Evolutionary conservation across 2,888 invertebrate species (phyloP).

Genomic region (Unio pictorum): DNA sequence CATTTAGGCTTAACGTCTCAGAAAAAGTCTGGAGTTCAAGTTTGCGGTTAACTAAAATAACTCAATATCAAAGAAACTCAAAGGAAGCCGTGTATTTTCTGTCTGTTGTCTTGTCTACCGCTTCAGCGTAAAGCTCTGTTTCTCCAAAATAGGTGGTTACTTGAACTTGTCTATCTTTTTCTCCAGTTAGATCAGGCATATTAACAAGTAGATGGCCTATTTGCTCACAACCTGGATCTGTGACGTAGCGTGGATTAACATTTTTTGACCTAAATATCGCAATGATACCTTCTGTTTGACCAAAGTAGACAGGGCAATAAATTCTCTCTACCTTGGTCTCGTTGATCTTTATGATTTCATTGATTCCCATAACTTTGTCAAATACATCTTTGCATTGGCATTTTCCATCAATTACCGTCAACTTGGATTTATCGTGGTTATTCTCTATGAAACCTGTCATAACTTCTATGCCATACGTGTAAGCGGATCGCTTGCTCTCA

Average conservation of each 20-base stretch:
- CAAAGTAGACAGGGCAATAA: background rate
- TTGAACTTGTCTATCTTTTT: background rate
- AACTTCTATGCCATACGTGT: background rate
- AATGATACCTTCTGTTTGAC: background rate
- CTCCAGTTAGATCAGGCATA: slow-evolving; percentile 1
- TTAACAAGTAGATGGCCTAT: background rate
- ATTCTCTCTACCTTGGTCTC: background rate
- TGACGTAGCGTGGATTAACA: background rate
- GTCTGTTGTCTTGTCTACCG: slow-evolving; percentile 2
- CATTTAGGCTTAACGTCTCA: too few relatives aligned
- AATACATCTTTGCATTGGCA: background rate
- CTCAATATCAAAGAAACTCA: background rate
- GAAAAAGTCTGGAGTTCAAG: too few relatives aligned
- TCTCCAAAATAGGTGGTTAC: background rate
- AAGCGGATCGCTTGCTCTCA: background rate
- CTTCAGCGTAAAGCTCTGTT: background rate
- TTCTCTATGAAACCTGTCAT: background rate
- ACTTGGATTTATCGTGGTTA: background rate
- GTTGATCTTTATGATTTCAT: background rate
- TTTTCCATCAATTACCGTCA: background rate
- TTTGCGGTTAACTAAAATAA: too few relatives aligned
- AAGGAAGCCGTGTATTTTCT: background rate
- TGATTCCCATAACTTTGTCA: background rate
- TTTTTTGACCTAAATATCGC: background rate
- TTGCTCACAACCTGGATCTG: slow-evolving; percentile 1